Evolutionary conservation across 2,113 vertebrate genomes (phyloP).

Genomic region (Anolis carolinensis): DNA sequence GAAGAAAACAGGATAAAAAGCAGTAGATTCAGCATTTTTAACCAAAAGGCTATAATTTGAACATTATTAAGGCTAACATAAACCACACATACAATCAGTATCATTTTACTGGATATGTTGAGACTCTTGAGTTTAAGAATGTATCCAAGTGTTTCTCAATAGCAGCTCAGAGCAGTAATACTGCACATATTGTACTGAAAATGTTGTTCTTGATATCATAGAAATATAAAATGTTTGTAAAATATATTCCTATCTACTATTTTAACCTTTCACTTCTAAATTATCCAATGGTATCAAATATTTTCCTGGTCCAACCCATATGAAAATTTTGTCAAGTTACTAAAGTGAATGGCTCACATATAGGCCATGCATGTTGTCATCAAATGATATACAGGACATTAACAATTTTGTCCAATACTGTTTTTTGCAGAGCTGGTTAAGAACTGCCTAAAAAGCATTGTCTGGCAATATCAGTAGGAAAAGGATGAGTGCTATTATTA

Average conservation of each 20-base stretch:
- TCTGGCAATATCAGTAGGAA: background rate
- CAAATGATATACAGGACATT: background rate
- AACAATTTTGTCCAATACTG: background rate
- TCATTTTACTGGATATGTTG: constrained; percentile 40
- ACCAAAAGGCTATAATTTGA: constrained; percentile 55
- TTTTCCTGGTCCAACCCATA: background rate
- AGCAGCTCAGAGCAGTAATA: constrained; percentile 25
- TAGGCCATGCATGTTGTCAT: background rate
- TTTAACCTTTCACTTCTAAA: constrained; percentile 28
- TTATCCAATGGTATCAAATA: constrained; percentile 43
- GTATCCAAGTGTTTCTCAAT: constrained; percentile 39
- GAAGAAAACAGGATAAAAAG: constrained; percentile 25
- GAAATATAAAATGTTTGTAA: constrained; percentile 38
- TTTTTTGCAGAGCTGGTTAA: background rate
- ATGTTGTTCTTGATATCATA: constrained; percentile 12
- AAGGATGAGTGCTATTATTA: background rate
- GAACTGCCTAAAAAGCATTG: background rate
- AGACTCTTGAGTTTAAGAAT: constrained; percentile 40
- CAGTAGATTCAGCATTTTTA: constrained; percentile 58
- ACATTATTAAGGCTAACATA: constrained; percentile 42
- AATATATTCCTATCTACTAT: constrained; percentile 29
- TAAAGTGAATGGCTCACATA: background rate
- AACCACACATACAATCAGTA: constrained; percentile 60
- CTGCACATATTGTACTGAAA: constrained; percentile 38
- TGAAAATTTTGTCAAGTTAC: background rate